Evolutionary conservation across 2,113 vertebrate species (phyloP), one percentile per base, ranked within the genome.

Genomic region (Protomyctophum bolini): DNA sequence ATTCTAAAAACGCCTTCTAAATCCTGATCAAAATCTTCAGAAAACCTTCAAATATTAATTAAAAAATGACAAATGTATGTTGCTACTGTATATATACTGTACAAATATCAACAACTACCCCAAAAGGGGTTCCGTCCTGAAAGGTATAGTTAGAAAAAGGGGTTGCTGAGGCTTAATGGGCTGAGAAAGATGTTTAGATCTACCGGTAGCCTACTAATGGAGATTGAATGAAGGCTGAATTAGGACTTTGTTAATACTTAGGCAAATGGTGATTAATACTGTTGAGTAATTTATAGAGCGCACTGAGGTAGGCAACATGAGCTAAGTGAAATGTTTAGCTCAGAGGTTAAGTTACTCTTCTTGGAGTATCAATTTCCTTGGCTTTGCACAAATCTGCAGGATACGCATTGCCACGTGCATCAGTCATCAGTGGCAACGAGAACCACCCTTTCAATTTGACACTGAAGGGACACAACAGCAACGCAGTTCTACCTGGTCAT

Each of bases 161-260:
- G 21, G 21, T 21, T 21, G 21, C 21, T 2, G 56, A 57, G 29
- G n/a, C n/a, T 45, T 70, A 54, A 63, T 60, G 7, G 10, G 55
- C 12, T 57, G 10, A 56, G 41, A 57, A 60, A 33, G 73, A 60
- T 21, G 47, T 59, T 65, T 55, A 52, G 15, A 49, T 61, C 56
- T 65, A 33, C 9, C 57, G 1, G 60, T 61, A 0, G 62, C 70
- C 45, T 49, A 49, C 51, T 63, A 72, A 0, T 11, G 47, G 12
- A 8, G 33, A 51, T 11, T 70, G 56, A 57, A 69, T 63, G 50
- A 28, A 47, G 45, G 1, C 58, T 50, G 15, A 63, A 29, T 52
- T 71, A 82, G 76, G 8, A 55, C 50, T 54, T 15, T 64, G 10
- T 76, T 46, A 79, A 83, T 81, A 87, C 78, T 76, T 29, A 79